Conservation (phyloP, 30 jellyfish, hydroid and myxozoan genomes). For the Turritopsis rubra region DNA sequence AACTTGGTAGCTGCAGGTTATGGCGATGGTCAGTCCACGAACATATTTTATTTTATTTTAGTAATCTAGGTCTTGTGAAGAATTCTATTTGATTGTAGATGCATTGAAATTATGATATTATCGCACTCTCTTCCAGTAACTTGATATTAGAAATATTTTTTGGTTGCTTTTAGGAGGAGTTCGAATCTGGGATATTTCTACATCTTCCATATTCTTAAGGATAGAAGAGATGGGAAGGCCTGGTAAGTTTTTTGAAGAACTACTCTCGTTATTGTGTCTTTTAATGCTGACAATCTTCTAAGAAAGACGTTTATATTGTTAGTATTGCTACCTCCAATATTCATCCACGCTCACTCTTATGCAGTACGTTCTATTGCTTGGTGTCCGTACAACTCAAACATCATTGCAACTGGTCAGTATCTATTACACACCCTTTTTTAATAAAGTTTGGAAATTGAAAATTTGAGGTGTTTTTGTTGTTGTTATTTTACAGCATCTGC, state of each 20-base stretch:
- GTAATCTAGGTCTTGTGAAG: not conserved
- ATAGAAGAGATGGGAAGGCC: not conserved
- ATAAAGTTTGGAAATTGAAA: not conserved
- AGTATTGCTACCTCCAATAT: conserved; percentile 48
- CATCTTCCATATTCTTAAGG: conserved; percentile 32
- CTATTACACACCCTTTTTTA: not conserved
- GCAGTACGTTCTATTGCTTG: conserved; percentile 37
- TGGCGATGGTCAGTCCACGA: conserved; percentile 45
- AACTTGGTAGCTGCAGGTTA: conserved; percentile 66
- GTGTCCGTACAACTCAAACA: conserved; percentile 49
- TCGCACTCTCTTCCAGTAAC: too few relatives aligned
- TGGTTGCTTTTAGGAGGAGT: conserved; percentile 44
- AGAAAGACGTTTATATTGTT: not conserved
- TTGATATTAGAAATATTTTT: too few relatives aligned
- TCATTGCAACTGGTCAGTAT: conserved; percentile 53
- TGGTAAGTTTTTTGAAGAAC: not conserved
- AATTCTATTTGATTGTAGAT: too few relatives aligned
- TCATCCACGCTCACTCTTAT: conserved; percentile 40
- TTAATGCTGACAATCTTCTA: not conserved
- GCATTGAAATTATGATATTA: too few relatives aligned
- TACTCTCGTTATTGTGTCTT: not conserved
- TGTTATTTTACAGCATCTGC: conserved; percentile 34
- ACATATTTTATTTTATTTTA: not conserved
- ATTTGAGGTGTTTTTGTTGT: not conserved
- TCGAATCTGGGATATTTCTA: conserved; percentile 48